A percentile compares a stretch with the other conserved stretches of the same genome.
These are phyloP conservation scores for Lepidurus apus DNA, from an alignment of 1,140 invertebrate genomes.

Conservation along the genomic window DNA sequence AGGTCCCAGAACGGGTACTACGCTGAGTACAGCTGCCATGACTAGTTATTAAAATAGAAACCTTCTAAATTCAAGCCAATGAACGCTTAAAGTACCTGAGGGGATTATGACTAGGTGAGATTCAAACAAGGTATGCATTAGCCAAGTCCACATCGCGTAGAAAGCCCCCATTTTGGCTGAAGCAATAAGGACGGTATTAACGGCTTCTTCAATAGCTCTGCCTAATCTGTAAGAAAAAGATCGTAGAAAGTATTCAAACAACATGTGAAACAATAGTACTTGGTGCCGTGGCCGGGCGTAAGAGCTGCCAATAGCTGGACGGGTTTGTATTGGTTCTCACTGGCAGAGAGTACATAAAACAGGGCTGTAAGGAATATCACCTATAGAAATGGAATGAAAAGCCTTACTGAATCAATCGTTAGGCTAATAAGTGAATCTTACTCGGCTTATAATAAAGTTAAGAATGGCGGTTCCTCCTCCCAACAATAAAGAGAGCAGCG, in stretches of 20 bases:
- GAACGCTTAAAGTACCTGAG: constrained; percentile 56
- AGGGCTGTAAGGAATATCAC: constrained; percentile 92
- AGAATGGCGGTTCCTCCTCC: constrained; percentile 88
- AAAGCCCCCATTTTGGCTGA: constrained; percentile 95
- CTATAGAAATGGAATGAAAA: constrained; percentile 50
- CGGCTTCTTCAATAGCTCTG: constrained; percentile 63
- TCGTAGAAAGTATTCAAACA: constrained; percentile 4
- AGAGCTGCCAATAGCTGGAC: constrained; percentile 73
- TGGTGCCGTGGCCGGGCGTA: constrained; percentile 60
- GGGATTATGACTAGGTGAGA: constrained; percentile 93
- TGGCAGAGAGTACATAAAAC: constrained; percentile 89
- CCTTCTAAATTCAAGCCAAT: neutral
- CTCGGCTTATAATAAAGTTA: constrained; percentile 86
- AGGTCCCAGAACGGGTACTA: constrained; percentile 86
- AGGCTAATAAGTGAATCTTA: constrained; percentile 47
- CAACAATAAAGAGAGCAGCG: constrained; percentile 78
- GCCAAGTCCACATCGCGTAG: constrained; percentile 96
- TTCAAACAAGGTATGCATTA: constrained; percentile 91
- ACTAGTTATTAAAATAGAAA: constrained; percentile 50
- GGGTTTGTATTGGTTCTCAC: constrained; percentile 82
- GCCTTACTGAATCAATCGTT: constrained; percentile 16
- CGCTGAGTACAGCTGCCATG: constrained; percentile 83
- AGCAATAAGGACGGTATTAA: constrained; percentile 80
- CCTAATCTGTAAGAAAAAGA: constrained; percentile 56
- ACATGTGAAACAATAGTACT: constrained; percentile 40